These are phyloP conservation scores for Timema cristinae DNA, from an alignment of 2,888 invertebrate species.

Conservation along the genomic window DNA sequence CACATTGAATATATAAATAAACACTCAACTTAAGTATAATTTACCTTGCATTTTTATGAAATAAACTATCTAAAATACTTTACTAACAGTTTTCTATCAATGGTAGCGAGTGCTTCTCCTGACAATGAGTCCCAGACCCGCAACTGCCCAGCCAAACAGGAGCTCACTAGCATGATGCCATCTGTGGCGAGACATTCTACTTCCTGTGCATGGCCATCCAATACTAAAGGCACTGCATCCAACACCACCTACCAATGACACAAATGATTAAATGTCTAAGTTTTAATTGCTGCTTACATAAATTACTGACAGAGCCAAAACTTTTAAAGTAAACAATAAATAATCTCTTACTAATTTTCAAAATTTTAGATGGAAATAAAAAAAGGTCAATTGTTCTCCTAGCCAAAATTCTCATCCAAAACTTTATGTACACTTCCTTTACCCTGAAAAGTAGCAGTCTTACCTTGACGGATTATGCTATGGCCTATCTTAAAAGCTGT, in stretches of 20 bases:
- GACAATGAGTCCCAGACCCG: constrained; percentile 88
- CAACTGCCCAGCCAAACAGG: constrained; percentile 84
- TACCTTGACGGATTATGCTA: no score
- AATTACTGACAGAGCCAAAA: neutral
- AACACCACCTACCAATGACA: constrained; percentile 56
- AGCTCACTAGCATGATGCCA: constrained; percentile 72
- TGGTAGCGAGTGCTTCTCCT: constrained; percentile 75
- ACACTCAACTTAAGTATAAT: no score
- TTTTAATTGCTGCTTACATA: neutral
- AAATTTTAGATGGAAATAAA: no score
- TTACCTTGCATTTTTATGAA: no score
- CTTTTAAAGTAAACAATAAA: no score
- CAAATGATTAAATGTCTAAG: neutral
- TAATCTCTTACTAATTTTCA: no score
- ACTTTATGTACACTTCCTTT: no score
- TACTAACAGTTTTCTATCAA: constrained; percentile 63
- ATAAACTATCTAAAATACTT: neutral
- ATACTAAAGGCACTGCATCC: constrained; percentile 75
- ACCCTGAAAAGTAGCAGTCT: no score
- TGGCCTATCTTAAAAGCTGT: no score
- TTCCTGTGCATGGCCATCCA: constrained; percentile 84
- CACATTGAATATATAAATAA: no score
- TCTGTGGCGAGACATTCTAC: constrained; percentile 89
- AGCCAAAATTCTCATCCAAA: no score
- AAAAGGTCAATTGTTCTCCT: no score